Evolutionary conservation across 2,113 vertebrate genomes (phyloP).

Genomic region (Cranoglanis bouderius): DNA sequence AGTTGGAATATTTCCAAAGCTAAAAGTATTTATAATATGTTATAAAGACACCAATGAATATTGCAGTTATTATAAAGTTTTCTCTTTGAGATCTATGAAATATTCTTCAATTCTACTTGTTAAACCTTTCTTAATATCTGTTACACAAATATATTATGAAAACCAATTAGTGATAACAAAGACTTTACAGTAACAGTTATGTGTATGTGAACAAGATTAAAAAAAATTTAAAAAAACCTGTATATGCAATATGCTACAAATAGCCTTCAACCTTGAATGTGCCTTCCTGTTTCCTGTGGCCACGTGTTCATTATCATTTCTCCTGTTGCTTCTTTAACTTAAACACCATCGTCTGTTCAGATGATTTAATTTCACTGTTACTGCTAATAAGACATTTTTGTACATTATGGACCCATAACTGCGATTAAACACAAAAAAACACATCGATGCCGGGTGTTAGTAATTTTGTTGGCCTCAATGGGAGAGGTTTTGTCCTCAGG

Average conservation of each 20-base stretch:
- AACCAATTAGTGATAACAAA: not conserved
- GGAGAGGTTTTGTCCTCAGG: not conserved
- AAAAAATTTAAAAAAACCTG: not conserved
- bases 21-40: not conserved
- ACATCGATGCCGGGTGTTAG: not conserved
- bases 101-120: not conserved
- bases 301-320: constrained; percentile 6
- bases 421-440: not conserved
- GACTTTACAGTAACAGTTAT: not conserved
- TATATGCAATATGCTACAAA: constrained; percentile 18
- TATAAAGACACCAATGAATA: not conserved
- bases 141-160: not conserved
- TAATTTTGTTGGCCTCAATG: not conserved
- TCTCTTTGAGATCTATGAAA: not conserved
- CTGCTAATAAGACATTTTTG: not conserved
- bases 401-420: not conserved
- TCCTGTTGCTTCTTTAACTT: not conserved
- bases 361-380: not conserved
- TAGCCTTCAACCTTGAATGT: constrained; percentile 27
- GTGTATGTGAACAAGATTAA: not conserved
- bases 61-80: not conserved
- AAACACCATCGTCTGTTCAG: not conserved
- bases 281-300: constrained; percentile 31
- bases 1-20: not conserved
- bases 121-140: not conserved